These are phyloP conservation scores for Centropyge bicolor DNA, from an alignment of 2,797 vertebrate genomes.

Conservation along the genomic window DNA sequence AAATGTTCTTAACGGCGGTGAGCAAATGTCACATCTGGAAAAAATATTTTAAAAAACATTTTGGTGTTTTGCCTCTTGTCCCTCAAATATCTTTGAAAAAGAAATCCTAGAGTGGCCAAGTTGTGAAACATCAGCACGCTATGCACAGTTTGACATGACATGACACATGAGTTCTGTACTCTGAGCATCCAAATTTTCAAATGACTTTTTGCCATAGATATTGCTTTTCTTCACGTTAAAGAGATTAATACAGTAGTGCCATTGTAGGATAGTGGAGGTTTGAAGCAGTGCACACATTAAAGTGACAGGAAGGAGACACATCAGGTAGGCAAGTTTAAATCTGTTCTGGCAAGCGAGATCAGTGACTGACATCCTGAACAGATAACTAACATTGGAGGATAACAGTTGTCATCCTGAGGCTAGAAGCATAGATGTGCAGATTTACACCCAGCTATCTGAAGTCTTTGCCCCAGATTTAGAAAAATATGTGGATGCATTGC, in stretches of 20 bases:
- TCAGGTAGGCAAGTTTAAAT: constrained; percentile 32
- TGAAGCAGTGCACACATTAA: constrained; percentile 1
- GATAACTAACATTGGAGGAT: constrained; percentile 30
- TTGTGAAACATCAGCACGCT: constrained; percentile 7
- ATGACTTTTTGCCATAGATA: background rate
- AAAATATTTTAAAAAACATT: background rate
- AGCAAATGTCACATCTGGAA: background rate
- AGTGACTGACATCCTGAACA: constrained; percentile 24
- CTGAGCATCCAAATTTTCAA: constrained; percentile 5
- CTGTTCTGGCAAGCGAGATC: constrained; percentile 25
- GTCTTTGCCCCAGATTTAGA: background rate
- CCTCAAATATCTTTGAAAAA: constrained; percentile 20
- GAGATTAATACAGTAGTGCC: constrained; percentile 13
- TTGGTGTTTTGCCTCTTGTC: background rate
- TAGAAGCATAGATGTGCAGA: constrained; percentile 14
- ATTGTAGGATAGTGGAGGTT: background rate
- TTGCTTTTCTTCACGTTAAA: constrained; percentile 19
- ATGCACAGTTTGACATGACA: constrained; percentile 5
- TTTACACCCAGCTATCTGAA: constrained; percentile 20
- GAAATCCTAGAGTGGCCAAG: constrained; percentile 3
- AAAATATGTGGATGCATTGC: background rate
- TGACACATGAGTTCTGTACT: background rate
- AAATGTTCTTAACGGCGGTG: background rate
- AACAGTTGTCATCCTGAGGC: constrained; percentile 27
- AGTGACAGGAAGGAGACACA: constrained; percentile 33